Evolutionary conservation across 23 tunicate genomes (phyloP), one percentile per base, ranked within the genome.

Genomic region (Botrylloides violaceus): DNA sequence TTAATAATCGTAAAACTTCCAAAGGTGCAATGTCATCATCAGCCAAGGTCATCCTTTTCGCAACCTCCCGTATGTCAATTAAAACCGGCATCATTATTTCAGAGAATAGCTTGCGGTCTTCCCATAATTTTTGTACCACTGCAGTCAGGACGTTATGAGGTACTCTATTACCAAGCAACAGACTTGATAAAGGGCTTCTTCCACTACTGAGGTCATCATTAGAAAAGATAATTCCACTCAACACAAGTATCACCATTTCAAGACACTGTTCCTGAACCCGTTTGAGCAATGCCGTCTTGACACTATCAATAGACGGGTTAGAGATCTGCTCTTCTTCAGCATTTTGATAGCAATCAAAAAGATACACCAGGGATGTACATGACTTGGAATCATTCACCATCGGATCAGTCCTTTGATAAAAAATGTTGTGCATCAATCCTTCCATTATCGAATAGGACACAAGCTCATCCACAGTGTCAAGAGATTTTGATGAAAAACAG

Each of bases 21-120:
- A 25, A 75, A 34, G 65, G 84, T 82, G 32, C 50, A 27, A 31
- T 75, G 24, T 30, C 77, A 81, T 53, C 36, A 29, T 23, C 60
- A n/a, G 71, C 31, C 57, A 53, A 48, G 34, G 72, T 73, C 72
- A 34, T 84, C 79, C 32, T 80, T 74, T 71, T 76, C 18, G 86
- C 86, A 63, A 75, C 72, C n/a, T 34, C 56, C 4, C 92, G 76
- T 4, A 84, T 57, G 20, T 78, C 71, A 15, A 33, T 18, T 38
- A 84, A 57, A 0, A 84, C 57, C 25, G 73, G 68, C 20, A 31
- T 71, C 27, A 78, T 55, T 1, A 76, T 30, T 32, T 68, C 27
- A 43, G 37, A 36, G 36, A 34, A 68, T 36, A 21, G 39, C 36
- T 68, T 7, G 12, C 6, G 21, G 21, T 31, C 18, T 1, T 60